Base-by-base conservation (phyloP, 2,797 vertebrate species). In the Phoebastria nigripes region DNA sequence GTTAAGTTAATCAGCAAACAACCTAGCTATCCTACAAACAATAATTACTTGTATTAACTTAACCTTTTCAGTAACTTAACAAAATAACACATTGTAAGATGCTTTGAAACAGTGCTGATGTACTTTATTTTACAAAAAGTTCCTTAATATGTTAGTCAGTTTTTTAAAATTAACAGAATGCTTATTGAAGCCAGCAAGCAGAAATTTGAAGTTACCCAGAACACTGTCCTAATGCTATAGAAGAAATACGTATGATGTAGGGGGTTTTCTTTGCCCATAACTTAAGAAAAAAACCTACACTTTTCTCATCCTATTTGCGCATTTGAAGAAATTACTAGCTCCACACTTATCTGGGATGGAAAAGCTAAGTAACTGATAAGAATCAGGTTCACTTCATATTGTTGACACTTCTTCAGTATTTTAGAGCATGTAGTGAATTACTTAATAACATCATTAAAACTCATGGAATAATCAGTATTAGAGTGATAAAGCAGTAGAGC, bases 181-280 rank as follows among this genome's bases (percentile, higher is more conserved):
- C 5, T 63, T 39, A 39, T 5, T 58, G n/a, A 90, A 59, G 6
- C 25, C 24, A 88, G 25, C 15, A 69, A 70, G 33, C 33, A 59
- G 7, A 73, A 86, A 41, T 39, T 15, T 49, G 8, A 67, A 47
- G 9, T 42, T 25, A 66, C 3, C 8, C 24, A 66, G 33, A 44
- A 28, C 14, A 63, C 33, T 29, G 8, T 21, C 35, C 37, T 58
- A 58, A 58, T 12, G 8, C 21, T 37, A 29, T 3, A 39, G 6
- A 37, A 56, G 12, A 82, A 12, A 33, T 4, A 12, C 0, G 0
- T 28, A 20, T 10, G 0, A 29, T 24, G 1, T 13, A 86, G 19
- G 4, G 49, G 3, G 35, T 2, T 74, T 87, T 12, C 11, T 82
- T 67, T 71, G 11, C 14, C 25, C 7, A 4, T 20, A 41, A 41